These are phyloP conservation scores for Malurus elegans DNA, from an alignment of 2,113 vertebrate genomes.

Conservation along the genomic window DNA sequence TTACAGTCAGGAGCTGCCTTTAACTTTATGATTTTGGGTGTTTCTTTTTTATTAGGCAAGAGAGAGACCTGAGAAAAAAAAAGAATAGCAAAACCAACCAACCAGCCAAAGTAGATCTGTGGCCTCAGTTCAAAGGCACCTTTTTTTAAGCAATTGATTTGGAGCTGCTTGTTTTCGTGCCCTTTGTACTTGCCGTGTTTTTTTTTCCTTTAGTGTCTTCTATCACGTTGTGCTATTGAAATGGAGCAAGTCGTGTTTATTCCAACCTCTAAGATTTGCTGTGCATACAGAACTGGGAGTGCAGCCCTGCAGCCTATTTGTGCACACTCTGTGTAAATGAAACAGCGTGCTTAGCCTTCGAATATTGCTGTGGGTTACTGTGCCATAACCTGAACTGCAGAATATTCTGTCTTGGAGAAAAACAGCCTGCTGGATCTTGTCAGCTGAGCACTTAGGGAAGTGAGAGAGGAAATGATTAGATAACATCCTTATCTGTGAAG, in stretches of 20 bases:
- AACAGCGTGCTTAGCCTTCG: background rate
- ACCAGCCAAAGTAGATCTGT: background rate
- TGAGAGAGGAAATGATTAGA: constrained; percentile 25
- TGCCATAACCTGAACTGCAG: background rate
- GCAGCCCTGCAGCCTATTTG: background rate
- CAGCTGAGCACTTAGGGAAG: background rate
- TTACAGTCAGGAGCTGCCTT: background rate
- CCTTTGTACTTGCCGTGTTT: background rate
- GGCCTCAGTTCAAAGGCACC: background rate
- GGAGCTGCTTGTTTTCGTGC: background rate
- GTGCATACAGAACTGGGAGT: background rate
- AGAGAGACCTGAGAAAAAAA: background rate
- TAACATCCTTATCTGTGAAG: constrained; percentile 1
- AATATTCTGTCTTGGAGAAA: background rate
- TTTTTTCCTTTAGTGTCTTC: background rate
- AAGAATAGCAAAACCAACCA: background rate
- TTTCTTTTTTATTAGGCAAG: background rate
- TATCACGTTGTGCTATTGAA: background rate
- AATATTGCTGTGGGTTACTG: background rate
- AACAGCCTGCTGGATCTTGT: background rate
- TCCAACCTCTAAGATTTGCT: background rate
- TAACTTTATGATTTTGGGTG: background rate
- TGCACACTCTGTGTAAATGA: background rate
- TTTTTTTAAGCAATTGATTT: background rate
- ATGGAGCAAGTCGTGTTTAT: background rate